Conservation (phyloP, 2,797 vertebrate genomes). For the Myotis daubentonii region DNA sequence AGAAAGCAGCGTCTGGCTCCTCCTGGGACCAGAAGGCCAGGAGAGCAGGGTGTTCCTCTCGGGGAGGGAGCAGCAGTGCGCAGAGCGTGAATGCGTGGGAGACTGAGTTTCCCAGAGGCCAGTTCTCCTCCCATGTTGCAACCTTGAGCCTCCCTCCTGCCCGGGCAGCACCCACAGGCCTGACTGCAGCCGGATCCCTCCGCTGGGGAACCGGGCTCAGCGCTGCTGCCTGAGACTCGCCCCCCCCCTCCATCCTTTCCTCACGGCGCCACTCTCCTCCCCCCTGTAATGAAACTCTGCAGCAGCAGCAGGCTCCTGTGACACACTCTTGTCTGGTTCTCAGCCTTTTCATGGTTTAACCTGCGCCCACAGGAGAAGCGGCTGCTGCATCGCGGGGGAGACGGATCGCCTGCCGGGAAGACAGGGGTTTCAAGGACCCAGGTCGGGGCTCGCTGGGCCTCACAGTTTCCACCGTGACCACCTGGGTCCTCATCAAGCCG, state of each 20-base stretch:
- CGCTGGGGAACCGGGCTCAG: neutral
- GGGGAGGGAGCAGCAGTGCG: no score
- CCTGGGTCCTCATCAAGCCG: slow-evolving; percentile 37
- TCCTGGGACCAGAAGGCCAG: neutral
- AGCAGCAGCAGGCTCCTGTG: neutral
- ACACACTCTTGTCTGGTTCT: slow-evolving; percentile 33
- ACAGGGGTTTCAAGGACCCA: neutral
- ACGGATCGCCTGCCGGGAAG: neutral
- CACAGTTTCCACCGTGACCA: slow-evolving; percentile 33
- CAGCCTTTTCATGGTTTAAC: slow-evolving; percentile 64
- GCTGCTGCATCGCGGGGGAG: neutral
- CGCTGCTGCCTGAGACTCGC: neutral
- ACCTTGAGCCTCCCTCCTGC: neutral
- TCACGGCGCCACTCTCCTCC: neutral
- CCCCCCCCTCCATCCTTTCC: neutral
- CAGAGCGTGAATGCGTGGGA: no score
- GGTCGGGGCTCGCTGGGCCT: neutral
- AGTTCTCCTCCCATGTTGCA: neutral
- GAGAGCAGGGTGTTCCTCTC: neutral
- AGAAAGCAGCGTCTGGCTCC: neutral
- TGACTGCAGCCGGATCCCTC: neutral
- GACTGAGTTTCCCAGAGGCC: no score
- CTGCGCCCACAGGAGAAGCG: neutral
- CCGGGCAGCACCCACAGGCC: neutral
- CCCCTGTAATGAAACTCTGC: neutral